Base-by-base conservation (phyloP, 2,888 invertebrate genomes). In the Campopleginae sp. region DNA sequence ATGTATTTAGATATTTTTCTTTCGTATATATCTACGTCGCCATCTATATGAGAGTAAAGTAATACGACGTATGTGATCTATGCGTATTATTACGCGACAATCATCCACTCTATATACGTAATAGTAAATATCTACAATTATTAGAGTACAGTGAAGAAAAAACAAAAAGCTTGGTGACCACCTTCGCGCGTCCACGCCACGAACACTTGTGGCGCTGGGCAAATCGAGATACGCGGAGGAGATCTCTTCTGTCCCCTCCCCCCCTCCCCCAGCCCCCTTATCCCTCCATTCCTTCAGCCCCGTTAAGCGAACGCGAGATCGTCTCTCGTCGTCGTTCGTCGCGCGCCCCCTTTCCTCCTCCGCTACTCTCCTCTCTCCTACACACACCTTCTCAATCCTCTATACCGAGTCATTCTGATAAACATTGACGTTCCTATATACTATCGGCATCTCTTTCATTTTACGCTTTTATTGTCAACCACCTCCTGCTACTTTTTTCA, bases 191-290 rank as follows among this genome's bases (percentile, higher is more conserved):
- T 88, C 87, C 89, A 90, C 90, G 90, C 90, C 91, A 90, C 91
- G 91, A 91, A 91, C 91, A 91, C 91, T 91, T 91, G 91, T 91
- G 91, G 91, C 91, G 86, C 87, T 87, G 87, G 86, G 75, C 86
- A 86, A 84, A 86, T 86, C 89, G 87, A 79, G 85, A 86, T 88
- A 86, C 81, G 75, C 71, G 86, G 79, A 84, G 82, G 84, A 87
- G 78, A 82, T 71, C 44, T 14, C 58, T 58, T 58, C 58, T 54
- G 58, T 19, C 61, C 33, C 48, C 8, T 14, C 44, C 19, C 63
- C 48, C 71, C 71, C 12, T n/a, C 48, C 48, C 79, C 23, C 33
- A 31, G n/a, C 61, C 70, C 33, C 78, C 46, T 33, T 38, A 14
- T 17, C 31, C 38, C 33, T 14, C 42, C 75, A 33, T 58, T 51